Evolutionary conservation across 2,113 vertebrate species (phyloP).

Genomic region (Penelope pileata): DNA sequence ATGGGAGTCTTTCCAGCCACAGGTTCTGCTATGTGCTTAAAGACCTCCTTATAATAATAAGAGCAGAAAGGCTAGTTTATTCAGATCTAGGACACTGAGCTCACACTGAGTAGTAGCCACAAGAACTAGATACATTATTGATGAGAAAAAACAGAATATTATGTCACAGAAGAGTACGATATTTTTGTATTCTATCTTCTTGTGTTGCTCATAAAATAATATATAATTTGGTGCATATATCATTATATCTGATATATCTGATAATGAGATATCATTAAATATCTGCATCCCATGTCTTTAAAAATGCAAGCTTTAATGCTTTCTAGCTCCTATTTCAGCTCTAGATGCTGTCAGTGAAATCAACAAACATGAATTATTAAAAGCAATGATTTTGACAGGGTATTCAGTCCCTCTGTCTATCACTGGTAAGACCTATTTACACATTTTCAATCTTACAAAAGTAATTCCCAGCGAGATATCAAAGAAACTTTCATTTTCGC

Average conservation of each 20-base stretch:
- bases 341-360: not conserved
- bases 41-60: not conserved
- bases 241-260: not conserved
- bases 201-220: not conserved
- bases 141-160: slow-evolving; percentile 18
- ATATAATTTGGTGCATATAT: not conserved
- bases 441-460: not conserved
- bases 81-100: slow-evolving; percentile 42
- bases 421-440: not conserved
- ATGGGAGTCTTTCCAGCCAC: not conserved
- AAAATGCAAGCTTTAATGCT: not conserved
- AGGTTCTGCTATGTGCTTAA: not conserved
- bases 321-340: not conserved
- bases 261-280: not conserved
- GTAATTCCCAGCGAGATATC: not conserved
- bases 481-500: not conserved
- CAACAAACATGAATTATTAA: slow-evolving; percentile 11
- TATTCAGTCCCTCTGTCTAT: not conserved
- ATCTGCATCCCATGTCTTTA: not conserved
- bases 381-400: not conserved
- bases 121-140: slow-evolving; percentile 38
- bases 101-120: slow-evolving; percentile 22
- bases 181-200: slow-evolving; percentile 7
- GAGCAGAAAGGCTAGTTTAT: not conserved
- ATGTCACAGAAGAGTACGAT: slow-evolving; percentile 23